Evolutionary conservation across 2,888 invertebrate species (phyloP), one percentile per base, ranked within the genome.

Genomic region (Agonopterix arenella): DNA sequence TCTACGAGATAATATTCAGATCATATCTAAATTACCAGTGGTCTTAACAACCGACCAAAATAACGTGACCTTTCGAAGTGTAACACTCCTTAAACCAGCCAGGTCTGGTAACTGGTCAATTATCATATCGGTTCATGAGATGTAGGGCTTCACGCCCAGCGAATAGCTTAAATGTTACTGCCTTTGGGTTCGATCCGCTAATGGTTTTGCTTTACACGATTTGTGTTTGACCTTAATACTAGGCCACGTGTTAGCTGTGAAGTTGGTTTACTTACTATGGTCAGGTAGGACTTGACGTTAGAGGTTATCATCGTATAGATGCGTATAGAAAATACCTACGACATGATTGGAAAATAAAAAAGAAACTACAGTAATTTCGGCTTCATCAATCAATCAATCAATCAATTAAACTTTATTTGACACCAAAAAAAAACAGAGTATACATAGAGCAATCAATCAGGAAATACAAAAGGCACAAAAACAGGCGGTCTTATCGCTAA

Each of bases 81-180:
- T 36, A n/a, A 8, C 41, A 44, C 46, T 37, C 45, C 7, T 44
- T 48, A 44, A 45, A 28, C 13, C 11, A 40, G 42, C 46, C 46
- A 47, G 56, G 44, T 59, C 53, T 52, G 16, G 36, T 38, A 18
- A 11, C 16, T 55, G 52, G 57, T 48, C 56, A 56, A 66, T 66
- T 64, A 65, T 62, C 61, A 62, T 63, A 67, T 68, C 63, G 57
- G 57, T 50, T 49, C 51, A 48, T 52, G 53, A 62, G 62, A 66
- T 66, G 62, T 65, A 66, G 67, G 62, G 64, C 70, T 72, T 68
- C 69, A 73, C 64, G 73, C 68, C 65, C 64, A 62, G 53, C 65
- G 68, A 62, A 54, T 62, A 61, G 62, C 59, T 64, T 62, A 63
- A 68, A 64, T 61, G 56, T 48, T 37, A 44, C 13, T 52, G 51